Evolutionary conservation across 2,888 invertebrate genomes (phyloP), one percentile per base, ranked within the genome.

Genomic region (Lycocerus yunnanus): DNA sequence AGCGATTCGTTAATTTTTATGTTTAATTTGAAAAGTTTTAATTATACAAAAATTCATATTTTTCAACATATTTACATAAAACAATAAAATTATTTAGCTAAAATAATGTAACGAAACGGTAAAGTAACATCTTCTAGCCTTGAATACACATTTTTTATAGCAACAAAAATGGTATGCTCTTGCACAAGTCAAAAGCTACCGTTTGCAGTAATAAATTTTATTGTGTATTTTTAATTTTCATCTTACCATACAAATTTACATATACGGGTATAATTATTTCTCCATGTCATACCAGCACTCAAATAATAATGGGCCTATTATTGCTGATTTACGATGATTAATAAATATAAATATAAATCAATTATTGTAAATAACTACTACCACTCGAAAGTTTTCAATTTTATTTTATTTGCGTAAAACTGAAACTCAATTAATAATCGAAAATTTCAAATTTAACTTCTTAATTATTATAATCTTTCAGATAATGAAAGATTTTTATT

Each of bases 241-340:
- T 43, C n/a, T 8, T 4, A n/a, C 43, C n/a, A n/a, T 43, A n/a
- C 13, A 43, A 72, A 80, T 79, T 80, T 79, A 80, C 80, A 79
- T 80, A 80, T 79, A 79, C 80, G 78, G 80, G 80, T 80, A 80
- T 76, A 79, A 80, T 80, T 79, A 80, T 58, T 72, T 73, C 67
- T 72, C 60, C 74, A 73, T 77, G 75, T 16, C 66, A 24, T 18
- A 15, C 58, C 14, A n/a, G n/a, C n/a, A 59, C 43, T 68, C 20
- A 66, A 69, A 67, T 74, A 78, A 72, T 74, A 72, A n/a, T 43
- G 68, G 68, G 63, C 71, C 72, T 75, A 76, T 78, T 77, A 78
- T 75, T 72, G 61, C 63, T 78, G 78, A 78, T 78, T 78, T 77
- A 78, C 77, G 71, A 69, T 71, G 76, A 74, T 76, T 71, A 66